phyloP scores from a whole-genome alignment of 2,888 invertebrate species.

The Margaritifera margaritifera region DNA sequence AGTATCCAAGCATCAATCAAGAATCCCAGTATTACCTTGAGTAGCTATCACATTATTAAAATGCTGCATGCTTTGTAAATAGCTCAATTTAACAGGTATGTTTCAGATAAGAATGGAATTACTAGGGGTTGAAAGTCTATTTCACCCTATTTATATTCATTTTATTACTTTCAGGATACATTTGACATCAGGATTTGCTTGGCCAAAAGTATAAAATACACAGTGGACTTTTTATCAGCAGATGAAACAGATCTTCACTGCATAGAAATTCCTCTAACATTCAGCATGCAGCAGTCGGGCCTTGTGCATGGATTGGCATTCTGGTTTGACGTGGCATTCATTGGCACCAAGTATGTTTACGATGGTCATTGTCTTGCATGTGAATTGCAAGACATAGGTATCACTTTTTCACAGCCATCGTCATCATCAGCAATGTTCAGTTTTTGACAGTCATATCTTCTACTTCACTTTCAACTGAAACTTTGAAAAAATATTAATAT shows the following conservation, averaged over 20 bases:
- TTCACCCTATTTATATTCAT: background rate
- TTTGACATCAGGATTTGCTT: constrained; percentile 98
- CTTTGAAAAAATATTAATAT: no score
- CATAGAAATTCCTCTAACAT: constrained; percentile 95
- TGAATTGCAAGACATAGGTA: no score
- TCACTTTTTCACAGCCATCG: background rate
- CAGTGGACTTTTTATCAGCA: constrained; percentile 93
- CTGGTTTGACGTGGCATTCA: constrained; percentile 99
- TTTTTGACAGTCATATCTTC: background rate
- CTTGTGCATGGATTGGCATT: constrained; percentile 98
- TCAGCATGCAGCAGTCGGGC: constrained; percentile 92
- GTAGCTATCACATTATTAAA: no score
- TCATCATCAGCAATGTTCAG: background rate
- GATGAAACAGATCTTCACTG: constrained; percentile 94
- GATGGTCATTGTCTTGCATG: background rate
- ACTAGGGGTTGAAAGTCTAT: background rate
- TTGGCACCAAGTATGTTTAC: constrained; percentile 78
- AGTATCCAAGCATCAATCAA: no score
- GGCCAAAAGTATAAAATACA: constrained; percentile 92
- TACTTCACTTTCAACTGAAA: no score
- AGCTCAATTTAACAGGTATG: no score
- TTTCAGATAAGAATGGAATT: no score
- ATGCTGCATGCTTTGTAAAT: no score
- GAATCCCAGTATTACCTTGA: no score
- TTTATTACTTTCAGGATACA: constrained; percentile 80